Conservation (phyloP, 2,888 invertebrate species). For the Ennomos fuscantarius region DNA sequence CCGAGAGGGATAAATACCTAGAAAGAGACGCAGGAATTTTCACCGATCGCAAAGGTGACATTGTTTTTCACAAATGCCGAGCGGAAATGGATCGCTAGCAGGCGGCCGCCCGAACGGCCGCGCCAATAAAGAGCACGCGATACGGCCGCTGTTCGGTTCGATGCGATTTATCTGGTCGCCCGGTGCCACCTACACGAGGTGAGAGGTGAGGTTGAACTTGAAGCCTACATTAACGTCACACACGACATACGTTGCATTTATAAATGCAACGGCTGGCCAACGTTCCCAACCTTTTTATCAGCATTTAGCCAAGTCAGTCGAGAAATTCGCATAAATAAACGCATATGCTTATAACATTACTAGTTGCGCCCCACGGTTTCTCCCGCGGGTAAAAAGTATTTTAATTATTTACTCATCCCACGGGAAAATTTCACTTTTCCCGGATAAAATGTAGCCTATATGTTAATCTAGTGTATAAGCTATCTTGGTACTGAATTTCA, state of each 20-base stretch:
- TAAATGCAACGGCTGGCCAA: slow-evolving; percentile 6
- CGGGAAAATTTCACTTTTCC: no score
- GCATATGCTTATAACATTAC: no score
- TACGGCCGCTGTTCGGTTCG: slow-evolving; percentile 3
- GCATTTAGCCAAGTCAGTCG: no score
- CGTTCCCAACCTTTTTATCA: no score
- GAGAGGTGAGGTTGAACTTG: background rate
- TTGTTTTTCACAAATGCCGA: slow-evolving; percentile 21
- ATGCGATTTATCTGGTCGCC: slow-evolving; percentile 18
- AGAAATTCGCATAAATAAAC: no score
- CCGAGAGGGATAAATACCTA: slow-evolving; percentile 13
- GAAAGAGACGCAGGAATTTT: slow-evolving; percentile 18
- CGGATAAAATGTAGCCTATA: no score
- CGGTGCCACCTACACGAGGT: slow-evolving; percentile 1
- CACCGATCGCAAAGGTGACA: slow-evolving; percentile 23
- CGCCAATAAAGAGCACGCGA: slow-evolving; percentile 12
- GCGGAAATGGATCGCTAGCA: slow-evolving; percentile 1
- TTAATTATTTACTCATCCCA: no score
- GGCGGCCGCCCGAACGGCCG: background rate
- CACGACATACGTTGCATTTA: no score
- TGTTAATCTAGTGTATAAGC: no score
- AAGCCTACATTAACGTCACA: slow-evolving; percentile 4
- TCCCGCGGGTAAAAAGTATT: no score
- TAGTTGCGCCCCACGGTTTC: no score
- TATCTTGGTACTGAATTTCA: no score